phyloP scores from a whole-genome alignment of 2,888 invertebrate species.

The Archips xylosteana region DNA sequence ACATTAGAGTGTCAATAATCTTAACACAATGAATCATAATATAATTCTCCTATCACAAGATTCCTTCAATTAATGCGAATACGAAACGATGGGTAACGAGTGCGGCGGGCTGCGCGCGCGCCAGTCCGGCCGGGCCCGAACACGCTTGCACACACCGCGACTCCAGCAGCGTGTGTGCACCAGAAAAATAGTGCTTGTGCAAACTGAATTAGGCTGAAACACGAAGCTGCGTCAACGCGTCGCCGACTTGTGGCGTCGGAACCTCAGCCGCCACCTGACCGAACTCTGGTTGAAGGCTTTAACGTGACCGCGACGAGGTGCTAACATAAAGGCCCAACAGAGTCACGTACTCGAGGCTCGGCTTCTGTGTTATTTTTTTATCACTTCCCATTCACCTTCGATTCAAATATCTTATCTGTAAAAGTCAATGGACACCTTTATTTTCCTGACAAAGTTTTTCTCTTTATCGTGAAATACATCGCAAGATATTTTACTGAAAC shows the following conservation, averaged over 20 bases:
- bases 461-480: constrained; percentile 50
- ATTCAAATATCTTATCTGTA: constrained; percentile 75
- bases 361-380: constrained; percentile 73
- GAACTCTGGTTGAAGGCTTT: constrained; percentile 66
- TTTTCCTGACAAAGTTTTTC: constrained; percentile 58
- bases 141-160: constrained; percentile 53
- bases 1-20: constrained; percentile 60
- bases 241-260: constrained; percentile 6
- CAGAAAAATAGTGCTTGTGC: constrained; percentile 59
- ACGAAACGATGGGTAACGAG: constrained; percentile 54
- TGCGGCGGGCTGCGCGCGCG: constrained; percentile 56
- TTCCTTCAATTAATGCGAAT: constrained; percentile 69
- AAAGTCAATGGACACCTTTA: constrained; percentile 52
- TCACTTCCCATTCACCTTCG: constrained; percentile 72
- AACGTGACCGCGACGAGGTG: constrained; percentile 72
- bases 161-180: constrained; percentile 18
- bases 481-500: constrained; percentile 44
- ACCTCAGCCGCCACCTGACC: constrained; percentile 25
- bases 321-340: constrained; percentile 70
- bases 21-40: constrained; percentile 52
- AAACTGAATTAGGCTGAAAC: constrained; percentile 60
- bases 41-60: constrained; percentile 53
- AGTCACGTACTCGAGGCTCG: constrained; percentile 68
- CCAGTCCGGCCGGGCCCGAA: constrained; percentile 65
- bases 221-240: constrained; percentile 48